Conservation (phyloP, 2,113 vertebrate species). For the Laterallus jamaicensis region DNA sequence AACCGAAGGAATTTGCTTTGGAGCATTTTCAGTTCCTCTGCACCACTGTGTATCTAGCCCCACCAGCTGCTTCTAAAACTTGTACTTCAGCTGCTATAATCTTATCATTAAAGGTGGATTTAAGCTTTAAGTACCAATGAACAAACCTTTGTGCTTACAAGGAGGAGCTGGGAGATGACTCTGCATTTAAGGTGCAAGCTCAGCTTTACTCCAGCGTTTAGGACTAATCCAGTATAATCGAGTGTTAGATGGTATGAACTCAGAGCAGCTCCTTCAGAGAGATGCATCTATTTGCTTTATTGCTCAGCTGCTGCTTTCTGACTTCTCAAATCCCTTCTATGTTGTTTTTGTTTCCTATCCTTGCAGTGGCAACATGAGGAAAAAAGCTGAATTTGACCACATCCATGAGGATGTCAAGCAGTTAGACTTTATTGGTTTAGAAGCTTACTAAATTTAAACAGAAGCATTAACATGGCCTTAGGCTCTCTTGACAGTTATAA, state of each 20-base stretch:
- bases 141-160: background rate
- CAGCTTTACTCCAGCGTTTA: background rate
- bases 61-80: background rate
- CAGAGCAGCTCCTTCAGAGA: background rate
- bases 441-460: slow-evolving; percentile 62
- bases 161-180: background rate
- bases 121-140: background rate
- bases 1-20: background rate
- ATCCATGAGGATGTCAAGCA: slow-evolving; percentile 27
- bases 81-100: slow-evolving; percentile 11
- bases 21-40: background rate
- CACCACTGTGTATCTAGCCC: background rate
- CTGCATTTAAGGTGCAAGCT: background rate
- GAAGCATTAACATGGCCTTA: slow-evolving; percentile 36
- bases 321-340: background rate
- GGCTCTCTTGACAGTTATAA: slow-evolving; percentile 60
- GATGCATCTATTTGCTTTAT: background rate
- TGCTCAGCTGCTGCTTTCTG: background rate
- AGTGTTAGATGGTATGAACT: background rate
- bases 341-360: background rate
- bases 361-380: background rate
- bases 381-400: slow-evolving; percentile 19
- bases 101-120: slow-evolving; percentile 50
- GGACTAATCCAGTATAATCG: background rate
- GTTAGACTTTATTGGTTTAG: slow-evolving; percentile 17